Evolutionary conservation across 1,140 invertebrate genomes (phyloP).

Genomic region (Heliothis virescens): DNA sequence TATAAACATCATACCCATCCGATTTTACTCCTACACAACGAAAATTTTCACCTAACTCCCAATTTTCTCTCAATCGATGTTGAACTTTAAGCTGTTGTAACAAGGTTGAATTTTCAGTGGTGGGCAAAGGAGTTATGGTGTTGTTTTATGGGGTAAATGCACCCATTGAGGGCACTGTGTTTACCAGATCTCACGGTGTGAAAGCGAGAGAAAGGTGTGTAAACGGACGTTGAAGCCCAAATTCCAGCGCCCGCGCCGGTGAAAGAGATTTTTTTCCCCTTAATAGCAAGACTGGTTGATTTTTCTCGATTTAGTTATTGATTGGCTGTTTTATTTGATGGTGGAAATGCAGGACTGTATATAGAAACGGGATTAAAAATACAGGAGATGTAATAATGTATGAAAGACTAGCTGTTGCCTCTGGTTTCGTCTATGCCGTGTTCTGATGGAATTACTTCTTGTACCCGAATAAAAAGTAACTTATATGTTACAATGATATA

Average conservation of each 20-base stretch:
- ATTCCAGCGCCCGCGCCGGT: slow-evolving; percentile 61
- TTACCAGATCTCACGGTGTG: slow-evolving; percentile 63
- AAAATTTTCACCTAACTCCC: neutral
- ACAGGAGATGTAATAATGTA: too few species aligned
- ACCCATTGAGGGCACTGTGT: slow-evolving; percentile 63
- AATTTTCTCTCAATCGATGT: neutral
- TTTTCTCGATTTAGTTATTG: slow-evolving; percentile 31
- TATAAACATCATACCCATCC: slow-evolving; percentile 56
- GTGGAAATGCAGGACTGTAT: too few species aligned
- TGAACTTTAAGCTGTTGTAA: neutral
- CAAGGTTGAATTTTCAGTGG: slow-evolving; percentile 35
- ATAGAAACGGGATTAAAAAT: too few species aligned
- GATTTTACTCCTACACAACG: slow-evolving; percentile 41
- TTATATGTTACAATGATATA: too few species aligned
- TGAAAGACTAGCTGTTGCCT: too few species aligned
- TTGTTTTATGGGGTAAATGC: slow-evolving; percentile 37
- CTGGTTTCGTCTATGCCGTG: too few species aligned
- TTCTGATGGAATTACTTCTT: too few species aligned
- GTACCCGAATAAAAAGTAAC: too few species aligned
- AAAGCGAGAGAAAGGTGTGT: slow-evolving; percentile 74
- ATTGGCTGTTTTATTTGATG: neutral
- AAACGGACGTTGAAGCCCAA: slow-evolving; percentile 60
- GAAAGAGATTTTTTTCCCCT: slow-evolving; percentile 66
- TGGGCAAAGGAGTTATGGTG: slow-evolving; percentile 35
- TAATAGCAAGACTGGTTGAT: neutral